These are phyloP conservation scores for Hartigia nigra DNA, from an alignment of 2,888 invertebrate genomes.

Conservation along the genomic window DNA sequence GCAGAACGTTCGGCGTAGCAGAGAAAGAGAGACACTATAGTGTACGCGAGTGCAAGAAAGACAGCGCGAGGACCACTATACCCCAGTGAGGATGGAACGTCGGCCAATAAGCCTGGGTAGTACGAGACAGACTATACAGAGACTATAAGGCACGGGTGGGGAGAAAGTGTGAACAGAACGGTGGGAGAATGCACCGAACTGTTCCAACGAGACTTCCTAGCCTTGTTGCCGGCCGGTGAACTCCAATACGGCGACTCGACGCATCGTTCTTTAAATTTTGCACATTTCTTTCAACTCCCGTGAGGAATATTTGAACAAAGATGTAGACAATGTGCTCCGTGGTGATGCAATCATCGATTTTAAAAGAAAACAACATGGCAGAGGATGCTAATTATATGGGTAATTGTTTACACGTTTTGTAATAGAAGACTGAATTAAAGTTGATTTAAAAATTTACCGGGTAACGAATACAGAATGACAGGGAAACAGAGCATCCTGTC, in stretches of 20 bases:
- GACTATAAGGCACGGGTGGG: background rate
- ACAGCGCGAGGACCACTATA: background rate
- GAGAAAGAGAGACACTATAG: background rate
- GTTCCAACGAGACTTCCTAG: background rate
- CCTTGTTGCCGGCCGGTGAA: slow-evolving; percentile 5
- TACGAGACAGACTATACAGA: background rate
- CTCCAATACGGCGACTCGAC: background rate
- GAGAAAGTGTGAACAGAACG: background rate
- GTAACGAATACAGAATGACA: background rate
- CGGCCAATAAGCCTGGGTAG: background rate
- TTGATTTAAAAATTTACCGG: background rate
- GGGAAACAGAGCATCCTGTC: background rate
- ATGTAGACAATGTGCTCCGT: background rate
- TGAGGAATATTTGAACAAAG: background rate
- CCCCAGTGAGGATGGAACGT: background rate
- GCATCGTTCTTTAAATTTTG: background rate
- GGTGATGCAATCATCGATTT: background rate
- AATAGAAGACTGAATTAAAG: background rate
- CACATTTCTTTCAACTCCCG: background rate
- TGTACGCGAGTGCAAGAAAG: background rate
- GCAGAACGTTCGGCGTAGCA: background rate
- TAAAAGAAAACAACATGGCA: background rate
- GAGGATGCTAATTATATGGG: background rate
- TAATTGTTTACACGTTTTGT: background rate
- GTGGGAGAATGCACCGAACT: slow-evolving; percentile 8